A percentile compares a stretch with the other conserved stretches of the same genome.
Evolutionary conservation across 2,113 vertebrate species (phyloP).

Genomic region (Laticauda colubrina): DNA sequence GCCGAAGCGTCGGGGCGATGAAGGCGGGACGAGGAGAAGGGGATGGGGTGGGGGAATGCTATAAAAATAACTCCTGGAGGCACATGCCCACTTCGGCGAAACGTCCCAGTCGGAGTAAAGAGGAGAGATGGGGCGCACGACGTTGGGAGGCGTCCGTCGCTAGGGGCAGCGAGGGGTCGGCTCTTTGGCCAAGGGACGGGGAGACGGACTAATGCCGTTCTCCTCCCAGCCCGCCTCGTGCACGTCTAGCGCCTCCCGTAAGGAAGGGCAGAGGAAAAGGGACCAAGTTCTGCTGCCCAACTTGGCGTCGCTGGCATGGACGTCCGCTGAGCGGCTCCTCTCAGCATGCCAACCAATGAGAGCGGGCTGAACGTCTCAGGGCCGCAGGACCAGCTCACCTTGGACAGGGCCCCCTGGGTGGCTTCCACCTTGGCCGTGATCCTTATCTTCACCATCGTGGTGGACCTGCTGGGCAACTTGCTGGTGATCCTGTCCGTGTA

Average conservation of each 20-base stretch:
- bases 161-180: not conserved
- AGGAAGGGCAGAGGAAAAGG: not conserved
- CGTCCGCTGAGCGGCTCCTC: not conserved
- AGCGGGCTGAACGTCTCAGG: conserved; percentile 79
- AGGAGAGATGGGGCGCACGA: conserved; percentile 2
- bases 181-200: not conserved
- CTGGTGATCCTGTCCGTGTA: conserved; percentile 92
- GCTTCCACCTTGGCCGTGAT: conserved; percentile 81
- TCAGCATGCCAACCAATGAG: conserved; percentile 75
- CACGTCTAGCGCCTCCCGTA: not conserved
- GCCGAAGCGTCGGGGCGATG: not conserved
- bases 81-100: conserved; percentile 29
- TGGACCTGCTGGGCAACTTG: conserved; percentile 91
- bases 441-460: conserved; percentile 91
- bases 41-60: not conserved
- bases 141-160: not conserved
- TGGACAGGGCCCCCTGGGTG: conserved; percentile 82
- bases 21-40: not conserved
- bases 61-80: conserved; percentile 22
- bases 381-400: conserved; percentile 54
- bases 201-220: not conserved
- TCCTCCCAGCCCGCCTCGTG: not conserved
- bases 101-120: not conserved
- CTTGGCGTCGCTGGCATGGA: not conserved
- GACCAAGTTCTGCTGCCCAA: not conserved